Conservation (phyloP, 1,140 invertebrate species). For the Cepaea nemoralis region DNA sequence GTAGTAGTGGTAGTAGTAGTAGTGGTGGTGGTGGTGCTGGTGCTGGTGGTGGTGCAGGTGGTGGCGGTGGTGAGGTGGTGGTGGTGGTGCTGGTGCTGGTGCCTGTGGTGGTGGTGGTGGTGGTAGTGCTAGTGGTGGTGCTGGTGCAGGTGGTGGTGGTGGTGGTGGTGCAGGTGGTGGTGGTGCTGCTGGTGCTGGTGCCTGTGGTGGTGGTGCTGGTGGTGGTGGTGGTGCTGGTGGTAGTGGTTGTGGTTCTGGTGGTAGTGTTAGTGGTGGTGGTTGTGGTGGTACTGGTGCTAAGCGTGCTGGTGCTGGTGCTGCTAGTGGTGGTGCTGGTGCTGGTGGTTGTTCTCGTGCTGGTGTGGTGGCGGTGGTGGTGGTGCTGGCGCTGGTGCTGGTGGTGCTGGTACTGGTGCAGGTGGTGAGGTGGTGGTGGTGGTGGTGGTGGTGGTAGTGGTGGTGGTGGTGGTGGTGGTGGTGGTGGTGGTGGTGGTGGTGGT, state of each 20-base stretch:
- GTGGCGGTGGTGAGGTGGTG: not conserved
- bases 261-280: too few relatives aligned
- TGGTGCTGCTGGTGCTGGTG: not conserved
- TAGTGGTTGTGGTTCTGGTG: not conserved
- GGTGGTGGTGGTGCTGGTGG: conserved; percentile 4
- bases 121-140: not conserved
- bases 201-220: not conserved
- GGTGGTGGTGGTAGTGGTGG: conserved; percentile 6
- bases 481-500: too few relatives aligned
- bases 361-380: too few relatives aligned
- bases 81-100: not conserved
- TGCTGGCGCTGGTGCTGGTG: too few relatives aligned
- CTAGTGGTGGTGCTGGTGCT: not conserved
- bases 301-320: not conserved
- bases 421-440: not conserved
- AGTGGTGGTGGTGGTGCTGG: not conserved
- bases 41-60: not conserved
- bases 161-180: not conserved
- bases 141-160: not conserved
- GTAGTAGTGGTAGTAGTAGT: not conserved
- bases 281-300: too few relatives aligned
- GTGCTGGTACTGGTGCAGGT: too few relatives aligned
- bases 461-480: not conserved
- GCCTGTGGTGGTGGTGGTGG: not conserved
- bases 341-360: not conserved